Percentiles rank a stretch among this genome's conserved stretches.
Conservation (phyloP, 2,888 invertebrate genomes). For the Adelphocoris suturalis region DNA sequence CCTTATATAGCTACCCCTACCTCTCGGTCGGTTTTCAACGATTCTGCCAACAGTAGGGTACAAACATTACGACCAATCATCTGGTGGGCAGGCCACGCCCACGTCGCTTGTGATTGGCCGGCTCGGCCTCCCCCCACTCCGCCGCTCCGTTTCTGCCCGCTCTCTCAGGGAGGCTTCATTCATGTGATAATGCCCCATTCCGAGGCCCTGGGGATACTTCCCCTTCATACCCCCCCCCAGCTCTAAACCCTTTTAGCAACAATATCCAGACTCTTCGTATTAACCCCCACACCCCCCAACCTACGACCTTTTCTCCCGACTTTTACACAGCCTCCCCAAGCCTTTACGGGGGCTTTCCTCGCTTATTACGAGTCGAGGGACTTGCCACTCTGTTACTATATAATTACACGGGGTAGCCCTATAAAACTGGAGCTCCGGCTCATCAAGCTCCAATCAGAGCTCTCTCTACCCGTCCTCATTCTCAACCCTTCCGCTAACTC, state of each 20-base stretch:
- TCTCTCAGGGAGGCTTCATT: conserved; percentile 70
- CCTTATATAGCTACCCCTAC: conserved; percentile 67
- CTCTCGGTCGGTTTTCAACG: conserved; percentile 57
- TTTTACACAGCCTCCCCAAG: conserved; percentile 58
- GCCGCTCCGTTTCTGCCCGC: conserved; percentile 29
- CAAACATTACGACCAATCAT: conserved; percentile 71
- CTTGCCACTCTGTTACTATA: conserved; percentile 61
- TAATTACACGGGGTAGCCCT: conserved; percentile 60
- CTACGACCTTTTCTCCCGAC: conserved; percentile 36
- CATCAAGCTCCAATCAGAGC: conserved; percentile 69
- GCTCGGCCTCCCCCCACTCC: neutral
- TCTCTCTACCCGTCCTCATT: conserved; percentile 37
- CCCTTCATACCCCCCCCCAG: conserved; percentile 9
- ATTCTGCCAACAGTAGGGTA: conserved; percentile 69
- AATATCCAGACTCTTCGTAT: conserved; percentile 67
- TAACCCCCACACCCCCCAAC: conserved; percentile 24
- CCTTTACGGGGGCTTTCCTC: conserved; percentile 56
- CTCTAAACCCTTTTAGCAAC: conserved; percentile 68
- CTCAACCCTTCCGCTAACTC: conserved; percentile 30
- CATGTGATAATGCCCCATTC: conserved; percentile 72
- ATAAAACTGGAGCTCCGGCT: conserved; percentile 49
- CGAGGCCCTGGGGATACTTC: conserved; percentile 71
- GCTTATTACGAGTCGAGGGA: conserved; percentile 63
- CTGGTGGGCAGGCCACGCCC: conserved; percentile 68
- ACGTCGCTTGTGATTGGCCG: conserved; percentile 53